Evolutionary conservation across 2,113 vertebrate genomes (phyloP), one percentile per base, ranked within the genome.

Genomic region (human (Homo sapiens)): DNA sequence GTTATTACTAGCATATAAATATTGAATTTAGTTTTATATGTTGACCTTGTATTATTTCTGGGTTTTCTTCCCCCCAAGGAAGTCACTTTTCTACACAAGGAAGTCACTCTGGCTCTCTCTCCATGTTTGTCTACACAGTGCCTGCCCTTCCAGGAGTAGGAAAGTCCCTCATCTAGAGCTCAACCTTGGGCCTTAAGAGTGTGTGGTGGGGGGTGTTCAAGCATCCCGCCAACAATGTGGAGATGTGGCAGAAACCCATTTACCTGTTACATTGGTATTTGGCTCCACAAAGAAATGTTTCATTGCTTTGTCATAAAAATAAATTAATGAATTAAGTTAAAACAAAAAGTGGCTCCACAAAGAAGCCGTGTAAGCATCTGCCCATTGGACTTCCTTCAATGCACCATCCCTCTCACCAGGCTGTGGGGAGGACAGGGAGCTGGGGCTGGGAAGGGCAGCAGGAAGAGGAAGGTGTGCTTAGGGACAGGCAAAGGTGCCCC

Each of bases 291-390:
- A 98, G 98, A 97, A 98, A 98, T 96, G 96, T 96, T 97, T 98
- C 94, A 97, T 98, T 98, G 97, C 95, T 98, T 98, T 98, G 96
- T 96, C 98, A 98, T 43, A 93, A 98, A 98, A 97, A 98, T 97
- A 98, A 98, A 98, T 97, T 97, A 48, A 48, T 30, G 52, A 55
- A 55, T 55, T 96, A 97, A 96, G 97, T 97, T 80, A 86, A 97
- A 94, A 95, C 94, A 88, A 97, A 94, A 98, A 98, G 97, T 52
- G 70, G 73, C 20, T 93, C 81, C 32, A 98, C 97, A 93, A 55
- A 55, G 18, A 55, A 55, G 52, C 52, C 7, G 6, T 55, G 17
- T 55, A 20, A 18, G 52, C 52, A 20, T 55, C 18, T 55, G 52
- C 52, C 18, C 18, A 55, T 55, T 55, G 96, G 4, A 45, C 94